Percentiles rank a stretch among this genome's conserved stretches.
Evolutionary conservation across 2,797 vertebrate genomes (phyloP).

Genomic region (Tokudaia tokunoshimensis): DNA sequence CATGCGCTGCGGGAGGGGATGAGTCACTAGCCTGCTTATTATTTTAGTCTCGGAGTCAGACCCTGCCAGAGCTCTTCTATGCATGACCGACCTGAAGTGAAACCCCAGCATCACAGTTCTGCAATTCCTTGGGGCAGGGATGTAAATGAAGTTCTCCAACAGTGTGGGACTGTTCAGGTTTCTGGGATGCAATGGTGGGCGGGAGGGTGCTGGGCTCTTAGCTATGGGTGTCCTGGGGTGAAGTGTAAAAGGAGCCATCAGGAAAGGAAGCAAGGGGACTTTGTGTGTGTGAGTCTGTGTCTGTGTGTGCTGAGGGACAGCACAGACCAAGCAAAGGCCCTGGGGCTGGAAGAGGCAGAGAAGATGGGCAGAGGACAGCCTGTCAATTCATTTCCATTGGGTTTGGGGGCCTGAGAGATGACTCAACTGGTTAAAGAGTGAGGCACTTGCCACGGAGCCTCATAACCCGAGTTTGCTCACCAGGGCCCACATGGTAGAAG

Average conservation of each 20-base stretch:
- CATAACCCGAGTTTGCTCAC: background rate
- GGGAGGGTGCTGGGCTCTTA: no score
- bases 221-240: no score
- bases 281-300: background rate
- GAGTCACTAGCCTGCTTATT: background rate
- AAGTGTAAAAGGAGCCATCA: background rate
- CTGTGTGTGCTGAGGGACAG: background rate
- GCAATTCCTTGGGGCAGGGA: fast-evolving
- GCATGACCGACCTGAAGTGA: background rate
- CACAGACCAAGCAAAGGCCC: background rate
- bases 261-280: background rate
- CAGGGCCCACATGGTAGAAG: background rate
- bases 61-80: background rate
- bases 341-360: background rate
- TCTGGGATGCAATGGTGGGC: background rate
- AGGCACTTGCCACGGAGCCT: no score
- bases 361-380: background rate
- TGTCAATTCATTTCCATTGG: no score
- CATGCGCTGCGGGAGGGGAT: background rate
- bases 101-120: background rate
- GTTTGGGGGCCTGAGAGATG: background rate
- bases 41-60: slow-evolving; percentile 17
- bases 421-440: background rate
- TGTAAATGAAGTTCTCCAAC: background rate
- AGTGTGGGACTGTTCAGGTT: background rate